phyloP scores from a whole-genome alignment of 2,797 vertebrate species.

The Apogon hyalosoma region DNA sequence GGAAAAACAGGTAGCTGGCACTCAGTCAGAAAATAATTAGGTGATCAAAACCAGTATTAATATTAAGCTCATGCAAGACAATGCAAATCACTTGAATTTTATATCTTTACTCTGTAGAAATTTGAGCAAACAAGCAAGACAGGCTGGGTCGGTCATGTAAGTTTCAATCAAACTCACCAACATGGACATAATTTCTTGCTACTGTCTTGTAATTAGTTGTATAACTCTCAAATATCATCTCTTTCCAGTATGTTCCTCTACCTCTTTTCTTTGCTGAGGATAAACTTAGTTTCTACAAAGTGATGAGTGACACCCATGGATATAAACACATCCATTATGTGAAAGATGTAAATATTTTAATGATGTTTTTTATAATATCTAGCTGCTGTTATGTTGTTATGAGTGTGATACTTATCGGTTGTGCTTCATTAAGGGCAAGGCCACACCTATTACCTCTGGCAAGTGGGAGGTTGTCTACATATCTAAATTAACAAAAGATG shows the following conservation, averaged over 20 bases:
- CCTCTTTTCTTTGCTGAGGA: slow-evolving; percentile 91
- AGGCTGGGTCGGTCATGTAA: slow-evolving; percentile 96
- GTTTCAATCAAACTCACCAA: slow-evolving; percentile 62
- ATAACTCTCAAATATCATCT: slow-evolving; percentile 6
- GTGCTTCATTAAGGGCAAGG: slow-evolving; percentile 86
- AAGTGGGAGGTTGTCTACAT: slow-evolving; percentile 95
- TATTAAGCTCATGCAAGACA: neutral
- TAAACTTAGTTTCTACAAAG: slow-evolving; percentile 93
- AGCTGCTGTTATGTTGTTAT: neutral
- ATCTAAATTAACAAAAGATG: slow-evolving; percentile 86
- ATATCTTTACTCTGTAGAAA: slow-evolving; percentile 70
- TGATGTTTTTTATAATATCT: neutral
- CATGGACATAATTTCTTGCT: neutral
- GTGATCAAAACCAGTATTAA: neutral
- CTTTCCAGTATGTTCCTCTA: slow-evolving; percentile 90
- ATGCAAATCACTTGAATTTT: slow-evolving; percentile 36
- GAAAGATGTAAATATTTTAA: slow-evolving; percentile 79
- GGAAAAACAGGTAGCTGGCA: slow-evolving; percentile 73
- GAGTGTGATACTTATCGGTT: slow-evolving; percentile 6
- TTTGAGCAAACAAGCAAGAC: slow-evolving; percentile 91
- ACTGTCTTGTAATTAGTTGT: neutral
- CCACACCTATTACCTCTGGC: slow-evolving; percentile 87
- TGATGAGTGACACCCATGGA: slow-evolving; percentile 92
- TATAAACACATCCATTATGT: slow-evolving; percentile 97
- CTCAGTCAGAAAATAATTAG: neutral